phyloP scores from a whole-genome alignment of 1,140 invertebrate genomes.

The Drosophila simulans region DNA sequence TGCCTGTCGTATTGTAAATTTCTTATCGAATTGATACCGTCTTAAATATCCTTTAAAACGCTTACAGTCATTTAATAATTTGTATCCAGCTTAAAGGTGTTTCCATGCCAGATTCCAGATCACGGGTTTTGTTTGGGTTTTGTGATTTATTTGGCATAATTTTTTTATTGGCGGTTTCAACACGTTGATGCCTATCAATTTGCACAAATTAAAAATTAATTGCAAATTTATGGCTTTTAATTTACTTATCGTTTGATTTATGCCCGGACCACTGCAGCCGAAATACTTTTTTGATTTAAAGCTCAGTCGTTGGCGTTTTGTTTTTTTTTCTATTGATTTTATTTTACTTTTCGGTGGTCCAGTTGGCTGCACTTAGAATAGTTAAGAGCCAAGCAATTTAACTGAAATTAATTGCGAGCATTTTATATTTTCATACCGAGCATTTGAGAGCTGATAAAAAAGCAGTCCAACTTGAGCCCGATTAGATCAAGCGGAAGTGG shows the following conservation, averaged over 20 bases:
- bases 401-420: slow-evolving; percentile 59
- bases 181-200: slow-evolving; percentile 75
- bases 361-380: slow-evolving; percentile 67
- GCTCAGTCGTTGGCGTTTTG: slow-evolving; percentile 37
- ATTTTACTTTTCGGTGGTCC: slow-evolving; percentile 22
- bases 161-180: slow-evolving; percentile 63
- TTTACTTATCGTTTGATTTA: slow-evolving; percentile 80
- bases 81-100: slow-evolving; percentile 33
- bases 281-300: slow-evolving; percentile 56
- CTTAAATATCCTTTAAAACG: slow-evolving; percentile 2
- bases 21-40: no score
- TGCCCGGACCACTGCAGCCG: slow-evolving; percentile 40
- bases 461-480: slow-evolving; percentile 54
- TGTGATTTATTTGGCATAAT: slow-evolving; percentile 69
- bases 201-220: slow-evolving; percentile 84
- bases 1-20: not conserved
- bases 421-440: slow-evolving; percentile 31
- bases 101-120: slow-evolving; percentile 35
- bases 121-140: slow-evolving; percentile 21
- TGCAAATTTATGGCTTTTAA: slow-evolving; percentile 84
- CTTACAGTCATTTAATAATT: slow-evolving; percentile 13
- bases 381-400: slow-evolving; percentile 53
- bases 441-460: slow-evolving; percentile 44
- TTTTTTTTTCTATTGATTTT: slow-evolving; percentile 19
- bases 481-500: slow-evolving; percentile 55